A percentile compares a stretch with the other conserved stretches of the same genome.
phyloP scores from a whole-genome alignment of 2,797 vertebrate species.

The Acanthiza pusilla region DNA sequence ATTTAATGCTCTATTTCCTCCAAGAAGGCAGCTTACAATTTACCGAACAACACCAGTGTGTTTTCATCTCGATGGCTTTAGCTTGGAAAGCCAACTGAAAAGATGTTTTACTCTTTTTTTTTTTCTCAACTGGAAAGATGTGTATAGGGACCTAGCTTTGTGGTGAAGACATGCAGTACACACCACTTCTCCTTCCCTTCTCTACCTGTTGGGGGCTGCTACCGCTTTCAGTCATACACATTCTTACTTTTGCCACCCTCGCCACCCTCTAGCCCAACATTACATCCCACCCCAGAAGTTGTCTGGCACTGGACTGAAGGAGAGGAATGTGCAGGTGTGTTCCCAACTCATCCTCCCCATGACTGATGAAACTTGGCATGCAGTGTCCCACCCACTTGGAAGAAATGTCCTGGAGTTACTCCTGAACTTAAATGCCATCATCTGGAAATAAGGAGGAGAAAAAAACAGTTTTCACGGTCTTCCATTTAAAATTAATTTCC shows the following conservation, averaged over 20 bases:
- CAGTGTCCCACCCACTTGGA: background rate
- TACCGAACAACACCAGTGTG: background rate
- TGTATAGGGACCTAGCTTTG: background rate
- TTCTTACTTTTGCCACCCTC: background rate
- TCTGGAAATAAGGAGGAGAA: background rate
- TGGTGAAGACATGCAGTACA: background rate
- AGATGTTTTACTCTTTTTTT: background rate
- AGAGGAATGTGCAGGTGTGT: background rate
- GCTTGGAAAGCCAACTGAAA: background rate
- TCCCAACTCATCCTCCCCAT: background rate
- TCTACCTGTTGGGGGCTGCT: background rate
- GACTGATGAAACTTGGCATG: background rate
- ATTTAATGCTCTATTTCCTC: slow-evolving; percentile 47
- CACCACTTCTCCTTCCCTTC: background rate
- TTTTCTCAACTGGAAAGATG: background rate
- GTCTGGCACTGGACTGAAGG: background rate
- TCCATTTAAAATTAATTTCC: background rate
- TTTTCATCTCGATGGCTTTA: background rate
- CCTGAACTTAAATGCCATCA: background rate
- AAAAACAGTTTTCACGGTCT: background rate
- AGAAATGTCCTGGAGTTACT: slow-evolving; percentile 15
- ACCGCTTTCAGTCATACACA: background rate
- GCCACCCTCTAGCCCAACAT: background rate
- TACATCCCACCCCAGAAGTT: background rate
- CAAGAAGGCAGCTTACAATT: background rate